Base-by-base conservation (phyloP, 2,113 vertebrate genomes). In the Amphiprion percula region DNA sequence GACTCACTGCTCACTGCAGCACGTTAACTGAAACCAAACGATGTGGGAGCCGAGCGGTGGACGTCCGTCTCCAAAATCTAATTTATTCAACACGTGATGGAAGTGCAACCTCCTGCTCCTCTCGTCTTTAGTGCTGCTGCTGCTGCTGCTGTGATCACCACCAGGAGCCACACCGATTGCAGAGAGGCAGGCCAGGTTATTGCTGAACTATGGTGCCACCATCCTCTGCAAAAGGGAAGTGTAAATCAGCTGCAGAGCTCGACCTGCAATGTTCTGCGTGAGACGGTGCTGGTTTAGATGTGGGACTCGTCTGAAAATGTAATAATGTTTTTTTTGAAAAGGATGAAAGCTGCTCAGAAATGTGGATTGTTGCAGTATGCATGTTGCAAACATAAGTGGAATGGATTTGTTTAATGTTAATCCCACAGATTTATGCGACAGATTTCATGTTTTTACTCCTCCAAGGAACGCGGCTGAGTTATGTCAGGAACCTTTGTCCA, bases 171-270 rank as follows among this genome's bases (percentile, higher is more conserved):
- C 70, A 52, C 60, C 67, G 62, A 41, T 58, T 78, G 85, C 81
- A 53, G 55, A 49, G 14, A 78, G 56, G 44, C 46, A 30, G 65
- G 28, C 41, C 74, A 52, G 41, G 33, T 80, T 74, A 62, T 54
- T 79, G 68, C 86, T 92, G 92, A 91, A 89, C 93, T 95, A 82
- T 95, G 92, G 93, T 93, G 94, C 94, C 95, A 90, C 94, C 95
- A 88, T 91, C 87, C 93, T 92, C 16, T 78, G 63, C 47, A 49
- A 60, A 63, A 77, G 24, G 90, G 93, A 92, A 95, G 53, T 94
- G 90, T 77, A 59, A 14, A 63, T 54, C 19, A 49, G 10, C 54
- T 19, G 56, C 41, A n/a, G 4, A 46, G 21, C 7, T 23, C 1
- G 4, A 17, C 28, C 7, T 1, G 21, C 59, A 50, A 2, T 50